Conservation (phyloP, 2,797 vertebrate species). For the Vespertilio murinus region DNA sequence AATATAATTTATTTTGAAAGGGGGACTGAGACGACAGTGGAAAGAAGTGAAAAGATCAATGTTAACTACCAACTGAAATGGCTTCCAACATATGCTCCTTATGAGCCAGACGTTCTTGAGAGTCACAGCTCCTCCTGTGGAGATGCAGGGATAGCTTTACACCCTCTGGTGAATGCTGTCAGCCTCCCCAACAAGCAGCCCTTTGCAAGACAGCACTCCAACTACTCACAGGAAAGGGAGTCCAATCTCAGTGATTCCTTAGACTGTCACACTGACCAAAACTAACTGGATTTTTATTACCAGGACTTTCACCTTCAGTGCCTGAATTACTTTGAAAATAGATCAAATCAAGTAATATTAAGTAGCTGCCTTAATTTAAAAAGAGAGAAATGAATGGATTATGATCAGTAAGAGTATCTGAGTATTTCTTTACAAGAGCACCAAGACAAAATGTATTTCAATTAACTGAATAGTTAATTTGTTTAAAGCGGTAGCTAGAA, state of each 20-base stretch:
- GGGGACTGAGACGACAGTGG: neutral
- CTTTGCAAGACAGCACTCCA: neutral
- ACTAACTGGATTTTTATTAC: neutral
- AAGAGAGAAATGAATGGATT: neutral
- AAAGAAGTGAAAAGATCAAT: neutral
- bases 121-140: neutral
- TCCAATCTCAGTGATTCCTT: neutral
- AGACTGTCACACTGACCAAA: neutral
- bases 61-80: neutral
- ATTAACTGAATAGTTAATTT: neutral
- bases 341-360: neutral
- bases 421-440: neutral
- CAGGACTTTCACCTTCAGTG: neutral
- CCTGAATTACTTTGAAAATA: neutral
- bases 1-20: conserved; percentile 34
- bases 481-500: neutral
- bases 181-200: neutral
- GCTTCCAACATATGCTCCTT: neutral
- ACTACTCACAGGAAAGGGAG: neutral
- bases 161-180: neutral
- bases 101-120: neutral
- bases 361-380: neutral
- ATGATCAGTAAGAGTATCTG: neutral
- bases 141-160: neutral
- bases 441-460: neutral